Evolutionary conservation across 2,113 vertebrate genomes (phyloP).

Genomic region (Rhea americana): DNA sequence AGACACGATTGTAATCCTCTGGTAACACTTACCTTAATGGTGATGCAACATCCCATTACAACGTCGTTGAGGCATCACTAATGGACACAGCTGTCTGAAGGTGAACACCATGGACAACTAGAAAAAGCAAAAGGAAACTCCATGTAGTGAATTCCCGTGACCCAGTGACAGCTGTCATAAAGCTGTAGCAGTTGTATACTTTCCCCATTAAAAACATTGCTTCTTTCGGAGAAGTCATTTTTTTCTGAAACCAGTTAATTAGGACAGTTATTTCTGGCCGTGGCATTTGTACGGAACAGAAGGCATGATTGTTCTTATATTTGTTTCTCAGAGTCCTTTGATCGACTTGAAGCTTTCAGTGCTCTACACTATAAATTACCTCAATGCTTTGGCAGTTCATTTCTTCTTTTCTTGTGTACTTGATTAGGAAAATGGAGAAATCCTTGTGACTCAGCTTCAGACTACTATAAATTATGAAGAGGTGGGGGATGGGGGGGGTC

Average conservation of each 20-base stretch:
- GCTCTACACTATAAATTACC: slow-evolving; percentile 69
- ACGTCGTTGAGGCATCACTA: not conserved
- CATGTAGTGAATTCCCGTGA: slow-evolving; percentile 43
- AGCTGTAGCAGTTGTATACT: slow-evolving; percentile 61
- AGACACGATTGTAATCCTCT: not conserved
- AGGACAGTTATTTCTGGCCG: slow-evolving; percentile 74
- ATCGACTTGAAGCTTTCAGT: slow-evolving; percentile 67
- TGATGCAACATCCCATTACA: not conserved
- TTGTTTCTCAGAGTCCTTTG: slow-evolving; percentile 72
- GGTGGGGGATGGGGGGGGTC: slow-evolving; percentile 47
- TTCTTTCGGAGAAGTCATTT: slow-evolving; percentile 55
- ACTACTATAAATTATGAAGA: slow-evolving; percentile 68
- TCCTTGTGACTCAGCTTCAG: slow-evolving; percentile 55
- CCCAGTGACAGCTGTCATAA: slow-evolving; percentile 50
- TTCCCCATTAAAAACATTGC: slow-evolving; percentile 45
- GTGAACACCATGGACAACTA: not conserved
- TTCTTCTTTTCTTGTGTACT: slow-evolving; percentile 57
- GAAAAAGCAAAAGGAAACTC: slow-evolving; percentile 21
- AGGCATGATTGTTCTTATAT: slow-evolving; percentile 63
- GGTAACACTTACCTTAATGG: not conserved
- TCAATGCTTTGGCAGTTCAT: slow-evolving; percentile 45
- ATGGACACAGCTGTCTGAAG: slow-evolving; percentile 48
- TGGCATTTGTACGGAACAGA: slow-evolving; percentile 71
- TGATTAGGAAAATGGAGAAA: slow-evolving; percentile 51
- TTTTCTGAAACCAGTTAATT: slow-evolving; percentile 68